Evolutionary conservation across 2,113 vertebrate species (phyloP).

Genomic region (Lamprotornis superbus): DNA sequence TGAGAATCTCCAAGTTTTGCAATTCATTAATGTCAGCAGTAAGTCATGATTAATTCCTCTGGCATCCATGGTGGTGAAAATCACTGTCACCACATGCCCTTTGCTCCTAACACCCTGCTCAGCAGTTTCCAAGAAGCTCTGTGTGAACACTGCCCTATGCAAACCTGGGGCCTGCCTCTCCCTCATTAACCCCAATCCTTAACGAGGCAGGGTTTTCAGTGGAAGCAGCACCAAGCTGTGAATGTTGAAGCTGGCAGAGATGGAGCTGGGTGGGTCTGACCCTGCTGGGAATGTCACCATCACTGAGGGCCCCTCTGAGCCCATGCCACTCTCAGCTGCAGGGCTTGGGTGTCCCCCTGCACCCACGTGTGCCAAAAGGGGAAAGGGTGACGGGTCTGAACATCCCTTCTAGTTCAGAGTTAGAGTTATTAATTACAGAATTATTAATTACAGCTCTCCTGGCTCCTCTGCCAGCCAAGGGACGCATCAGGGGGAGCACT

Average conservation of each 20-base stretch:
- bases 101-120: background rate
- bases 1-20: conserved; percentile 13
- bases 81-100: conserved; percentile 42
- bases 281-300: background rate
- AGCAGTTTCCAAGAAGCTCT: conserved; percentile 19
- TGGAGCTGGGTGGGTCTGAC: background rate
- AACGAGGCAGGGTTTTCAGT: background rate
- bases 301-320: background rate
- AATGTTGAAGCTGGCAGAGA: background rate
- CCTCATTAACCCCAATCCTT: background rate
- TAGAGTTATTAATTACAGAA: background rate
- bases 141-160: background rate
- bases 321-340: fast-evolving
- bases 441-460: background rate
- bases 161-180: background rate
- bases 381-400: background rate
- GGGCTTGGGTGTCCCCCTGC: background rate
- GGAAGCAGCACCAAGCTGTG: background rate
- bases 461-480: background rate
- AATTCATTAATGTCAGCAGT: conserved; percentile 45
- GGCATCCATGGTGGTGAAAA: background rate
- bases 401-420: background rate
- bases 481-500: fast-evolving
- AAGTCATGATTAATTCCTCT: conserved; percentile 51
- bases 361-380: background rate